These are phyloP conservation scores for Drosophila pruinosa DNA, from an alignment of 1,140 invertebrate species.

Conservation along the genomic window DNA sequence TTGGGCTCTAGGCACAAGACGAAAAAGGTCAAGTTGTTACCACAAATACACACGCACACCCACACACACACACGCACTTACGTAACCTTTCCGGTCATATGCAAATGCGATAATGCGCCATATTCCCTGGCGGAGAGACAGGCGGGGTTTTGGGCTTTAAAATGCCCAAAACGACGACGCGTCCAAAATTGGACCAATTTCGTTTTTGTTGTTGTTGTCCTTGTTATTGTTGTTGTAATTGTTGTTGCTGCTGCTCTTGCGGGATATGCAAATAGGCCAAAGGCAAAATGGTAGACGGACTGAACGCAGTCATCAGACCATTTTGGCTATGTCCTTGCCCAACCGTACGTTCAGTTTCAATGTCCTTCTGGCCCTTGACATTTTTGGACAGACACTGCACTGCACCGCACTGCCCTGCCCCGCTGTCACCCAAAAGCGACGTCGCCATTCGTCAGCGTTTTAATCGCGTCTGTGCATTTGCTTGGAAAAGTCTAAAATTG, in stretches of 20 bases:
- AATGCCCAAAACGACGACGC: slow-evolving; percentile 45
- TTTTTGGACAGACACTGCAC: slow-evolving; percentile 45
- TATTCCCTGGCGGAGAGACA: slow-evolving; percentile 5
- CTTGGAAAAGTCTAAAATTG: slow-evolving; percentile 81
- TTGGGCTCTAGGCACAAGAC: slow-evolving; percentile 5
- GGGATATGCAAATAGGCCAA: slow-evolving; percentile 57
- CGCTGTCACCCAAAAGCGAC: neutral
- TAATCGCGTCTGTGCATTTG: slow-evolving; percentile 81
- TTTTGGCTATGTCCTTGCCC: slow-evolving; percentile 31
- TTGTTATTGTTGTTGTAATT: neutral
- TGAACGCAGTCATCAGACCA: neutral
- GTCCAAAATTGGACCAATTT: slow-evolving; percentile 66
- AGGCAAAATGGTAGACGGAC: slow-evolving; percentile 3
- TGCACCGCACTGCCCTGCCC: neutral
- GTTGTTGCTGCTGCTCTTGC: slow-evolving; percentile 7
- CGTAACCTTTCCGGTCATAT: slow-evolving; percentile 24
- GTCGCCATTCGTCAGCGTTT: slow-evolving; percentile 72
- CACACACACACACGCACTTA: neutral
- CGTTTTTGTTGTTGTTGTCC: slow-evolving; percentile 2
- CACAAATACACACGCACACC: neutral
- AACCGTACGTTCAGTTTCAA: slow-evolving; percentile 7
- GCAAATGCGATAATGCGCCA: slow-evolving; percentile 44
- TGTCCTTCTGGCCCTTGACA: slow-evolving; percentile 61
- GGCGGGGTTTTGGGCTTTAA: slow-evolving; percentile 27
- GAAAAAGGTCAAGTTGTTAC: slow-evolving; percentile 25